Conservation (phyloP, 2,113 vertebrate genomes). For the Gallinago media region DNA sequence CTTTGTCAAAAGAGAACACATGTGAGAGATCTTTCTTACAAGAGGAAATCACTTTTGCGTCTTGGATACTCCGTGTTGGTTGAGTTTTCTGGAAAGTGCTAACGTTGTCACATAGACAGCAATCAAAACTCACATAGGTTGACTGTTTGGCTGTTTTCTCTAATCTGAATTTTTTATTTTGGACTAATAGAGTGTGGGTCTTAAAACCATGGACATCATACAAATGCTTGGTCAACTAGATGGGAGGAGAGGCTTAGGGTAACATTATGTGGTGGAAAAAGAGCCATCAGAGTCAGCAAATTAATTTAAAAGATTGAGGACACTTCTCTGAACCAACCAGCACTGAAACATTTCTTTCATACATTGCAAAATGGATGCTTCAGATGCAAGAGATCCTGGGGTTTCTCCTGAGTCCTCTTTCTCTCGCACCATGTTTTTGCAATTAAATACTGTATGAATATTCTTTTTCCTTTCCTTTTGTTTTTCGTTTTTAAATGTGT, state of each 20-base stretch:
- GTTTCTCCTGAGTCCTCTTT: constrained; percentile 9
- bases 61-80: background rate
- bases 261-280: background rate
- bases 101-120: background rate
- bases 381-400: background rate
- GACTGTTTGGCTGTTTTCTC: background rate
- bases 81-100: background rate
- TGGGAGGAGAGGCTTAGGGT: background rate
- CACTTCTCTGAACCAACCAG: background rate
- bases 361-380: background rate
- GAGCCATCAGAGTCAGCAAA: background rate
- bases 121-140: background rate
- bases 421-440: constrained; percentile 38
- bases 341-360: background rate
- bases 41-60: background rate
- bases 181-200: background rate
- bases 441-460: constrained; percentile 55
- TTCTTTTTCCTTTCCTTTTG: constrained; percentile 19
- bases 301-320: background rate
- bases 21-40: background rate
- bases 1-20: background rate
- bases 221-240: background rate
- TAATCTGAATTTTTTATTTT: background rate
- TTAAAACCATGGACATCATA: background rate
- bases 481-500: constrained; percentile 34